Percentiles rank a stretch among this genome's conserved stretches.
phyloP scores from a whole-genome alignment of 64 coral and sea anemone genomes.

The Actinia tenebrosa region DNA sequence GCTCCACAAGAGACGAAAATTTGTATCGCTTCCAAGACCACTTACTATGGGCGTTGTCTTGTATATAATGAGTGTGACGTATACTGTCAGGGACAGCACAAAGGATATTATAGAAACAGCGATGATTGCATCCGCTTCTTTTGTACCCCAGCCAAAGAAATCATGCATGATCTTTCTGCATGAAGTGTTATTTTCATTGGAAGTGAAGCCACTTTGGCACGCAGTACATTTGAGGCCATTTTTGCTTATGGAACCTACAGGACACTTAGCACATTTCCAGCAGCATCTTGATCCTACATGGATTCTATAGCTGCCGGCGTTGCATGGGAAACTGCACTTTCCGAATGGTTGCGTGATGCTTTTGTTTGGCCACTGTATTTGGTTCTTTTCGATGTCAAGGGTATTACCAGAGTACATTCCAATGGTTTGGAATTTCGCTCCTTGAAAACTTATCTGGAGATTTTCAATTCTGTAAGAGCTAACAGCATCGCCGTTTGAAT shows the following conservation, averaged over 20 bases:
- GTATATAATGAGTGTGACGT: conserved; percentile 24
- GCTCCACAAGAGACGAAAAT: conserved; percentile 41
- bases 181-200: conserved; percentile 33
- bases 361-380: conserved; percentile 32
- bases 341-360: not conserved
- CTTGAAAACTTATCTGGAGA: not conserved
- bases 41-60: conserved; percentile 50
- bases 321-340: conserved; percentile 37
- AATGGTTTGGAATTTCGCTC: conserved; percentile 6
- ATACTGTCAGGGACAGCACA: conserved; percentile 6
- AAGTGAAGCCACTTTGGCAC: conserved; percentile 11
- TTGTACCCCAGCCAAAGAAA: conserved; percentile 43
- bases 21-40: conserved; percentile 38
- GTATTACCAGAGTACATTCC: conserved; percentile 33
- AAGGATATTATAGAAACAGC: conserved; percentile 18
- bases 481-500: conserved; percentile 36
- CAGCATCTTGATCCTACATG: conserved; percentile 38
- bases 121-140: conserved; percentile 16
- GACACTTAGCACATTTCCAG: conserved; percentile 54
- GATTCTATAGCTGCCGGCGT: conserved; percentile 27
- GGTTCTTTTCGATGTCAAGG: not conserved
- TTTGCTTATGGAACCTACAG: conserved; percentile 38
- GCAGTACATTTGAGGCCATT: conserved; percentile 11
- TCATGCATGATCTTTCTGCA: conserved; percentile 18
- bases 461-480: conserved; percentile 49